Base-by-base conservation (phyloP, 2,888 invertebrate species). In the Tiphia femorata region DNA sequence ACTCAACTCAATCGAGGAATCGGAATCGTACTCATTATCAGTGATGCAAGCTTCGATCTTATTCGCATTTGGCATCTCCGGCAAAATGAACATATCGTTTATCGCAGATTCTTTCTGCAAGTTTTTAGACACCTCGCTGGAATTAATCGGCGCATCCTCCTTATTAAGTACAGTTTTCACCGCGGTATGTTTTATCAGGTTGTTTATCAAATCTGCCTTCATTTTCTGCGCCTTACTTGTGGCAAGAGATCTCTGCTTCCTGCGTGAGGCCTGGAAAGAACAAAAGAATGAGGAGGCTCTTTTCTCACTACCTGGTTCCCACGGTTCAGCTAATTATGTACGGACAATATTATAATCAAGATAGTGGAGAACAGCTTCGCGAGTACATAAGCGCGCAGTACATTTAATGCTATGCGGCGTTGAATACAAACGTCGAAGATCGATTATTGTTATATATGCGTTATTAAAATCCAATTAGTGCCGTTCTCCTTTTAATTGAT, bases 111-210 rank as follows among this genome's bases (percentile, higher is more conserved):
- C 68, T 3, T 33, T 63, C 50, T 19, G 55, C 14, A 67, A 42
- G 49, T 60, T 70, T 10, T 56, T 49, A 0, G 56, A 49, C 43
- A 54, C 52, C 33, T 72, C 62, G 4, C 49, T 19, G 6, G 52
- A 7, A 2, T 17, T 50, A 23, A 29, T 40, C 29, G 63, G 88
- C 75, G 90, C 89, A 64, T 85, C 79, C 59, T 71, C 76, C 14
- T 70, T 62, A 0, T 85, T 84, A 44, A 93, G 80, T 0, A 89
- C 88, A 74, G 88, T 88, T 71, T 88, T 88, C n/a, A 96, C 88
- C 1, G 92, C 92, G 16, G 91, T 89, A 75, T 93, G 93, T 76
- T 93, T 93, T 59, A 94, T 87, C 12, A 95, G 94, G 84, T 82
- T 95, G 89, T 75, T 91, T 87, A 82, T 92, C 90, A 58, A 93